These are phyloP conservation scores for Andrena trimmerana DNA, from an alignment of 2,888 invertebrate genomes.

Conservation along the genomic window DNA sequence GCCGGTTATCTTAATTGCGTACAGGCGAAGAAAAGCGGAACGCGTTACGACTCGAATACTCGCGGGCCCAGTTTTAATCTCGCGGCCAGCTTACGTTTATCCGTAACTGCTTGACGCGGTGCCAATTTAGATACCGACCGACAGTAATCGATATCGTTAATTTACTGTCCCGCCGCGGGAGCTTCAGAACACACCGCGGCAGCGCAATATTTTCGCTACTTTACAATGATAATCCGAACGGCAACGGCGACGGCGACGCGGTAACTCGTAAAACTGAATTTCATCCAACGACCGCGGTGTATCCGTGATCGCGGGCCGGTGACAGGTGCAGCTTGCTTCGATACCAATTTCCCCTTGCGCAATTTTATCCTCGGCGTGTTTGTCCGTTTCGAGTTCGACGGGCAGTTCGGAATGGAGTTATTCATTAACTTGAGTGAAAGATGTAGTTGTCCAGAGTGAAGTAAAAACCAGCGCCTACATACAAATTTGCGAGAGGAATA, in stretches of 20 bases:
- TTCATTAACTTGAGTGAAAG: background rate
- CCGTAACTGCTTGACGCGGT: slow-evolving; percentile 43
- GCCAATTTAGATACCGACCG: slow-evolving; percentile 50
- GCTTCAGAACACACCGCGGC: slow-evolving; percentile 10
- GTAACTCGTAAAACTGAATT: background rate
- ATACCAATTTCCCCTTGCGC: too few species aligned
- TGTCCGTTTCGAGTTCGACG: background rate
- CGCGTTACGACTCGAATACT: slow-evolving; percentile 10
- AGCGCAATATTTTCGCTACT: slow-evolving; percentile 22
- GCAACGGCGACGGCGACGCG: background rate
- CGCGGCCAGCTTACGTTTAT: slow-evolving; percentile 34
- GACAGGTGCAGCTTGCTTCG: background rate
- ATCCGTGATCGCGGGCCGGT: background rate
- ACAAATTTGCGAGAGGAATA: too few species aligned
- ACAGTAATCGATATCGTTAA: slow-evolving; percentile 41
- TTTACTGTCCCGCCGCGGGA: slow-evolving; percentile 20
- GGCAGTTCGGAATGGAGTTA: background rate
- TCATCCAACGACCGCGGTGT: background rate
- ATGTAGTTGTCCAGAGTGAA: too few species aligned
- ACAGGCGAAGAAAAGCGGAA: slow-evolving; percentile 25
- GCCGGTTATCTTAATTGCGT: slow-evolving; percentile 30
- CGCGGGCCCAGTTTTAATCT: slow-evolving; percentile 42
- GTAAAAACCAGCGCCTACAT: too few species aligned
- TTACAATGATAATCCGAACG: slow-evolving; percentile 10
- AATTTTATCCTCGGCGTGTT: background rate